A percentile compares a stretch with the other conserved stretches of the same genome.
Evolutionary conservation across 2,888 invertebrate genomes (phyloP).

Genomic region (Arge pagana): DNA sequence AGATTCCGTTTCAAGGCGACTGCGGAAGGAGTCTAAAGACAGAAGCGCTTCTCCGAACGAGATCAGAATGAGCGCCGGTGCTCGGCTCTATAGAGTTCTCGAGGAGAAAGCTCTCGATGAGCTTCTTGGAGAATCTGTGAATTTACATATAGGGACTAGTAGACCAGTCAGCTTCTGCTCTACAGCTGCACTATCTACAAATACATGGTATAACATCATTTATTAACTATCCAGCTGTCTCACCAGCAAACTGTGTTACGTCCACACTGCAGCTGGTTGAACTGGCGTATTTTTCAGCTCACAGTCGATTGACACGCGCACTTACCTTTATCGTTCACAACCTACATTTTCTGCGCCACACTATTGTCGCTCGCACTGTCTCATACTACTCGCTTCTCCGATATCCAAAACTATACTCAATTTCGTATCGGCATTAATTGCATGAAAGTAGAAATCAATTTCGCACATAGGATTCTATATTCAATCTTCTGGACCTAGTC

Average conservation of each 20-base stretch:
- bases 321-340: background rate
- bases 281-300: background rate
- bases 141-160: slow-evolving; percentile 41
- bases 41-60: slow-evolving; percentile 40
- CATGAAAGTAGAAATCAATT: no score
- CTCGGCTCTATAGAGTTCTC: slow-evolving; percentile 54
- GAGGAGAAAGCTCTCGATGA: slow-evolving; percentile 55
- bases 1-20: slow-evolving; percentile 40
- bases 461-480: no score
- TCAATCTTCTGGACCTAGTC: no score
- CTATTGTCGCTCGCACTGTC: no score
- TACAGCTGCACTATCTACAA: slow-evolving; percentile 44
- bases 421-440: no score
- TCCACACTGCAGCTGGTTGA: slow-evolving; percentile 2
- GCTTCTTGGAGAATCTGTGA: slow-evolving; percentile 41
- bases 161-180: slow-evolving; percentile 44
- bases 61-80: slow-evolving; percentile 49
- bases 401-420: no score
- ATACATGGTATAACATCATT: slow-evolving; percentile 40
- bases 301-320: slow-evolving; percentile 1
- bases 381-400: no score
- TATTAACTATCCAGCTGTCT: slow-evolving; percentile 7
- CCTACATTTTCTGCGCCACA: no score
- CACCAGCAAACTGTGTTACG: slow-evolving; percentile 3
- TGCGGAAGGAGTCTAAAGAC: slow-evolving; percentile 41